These are phyloP conservation scores for Oryzias melastigma DNA, from an alignment of 2,113 vertebrate species.

Conservation along the genomic window DNA sequence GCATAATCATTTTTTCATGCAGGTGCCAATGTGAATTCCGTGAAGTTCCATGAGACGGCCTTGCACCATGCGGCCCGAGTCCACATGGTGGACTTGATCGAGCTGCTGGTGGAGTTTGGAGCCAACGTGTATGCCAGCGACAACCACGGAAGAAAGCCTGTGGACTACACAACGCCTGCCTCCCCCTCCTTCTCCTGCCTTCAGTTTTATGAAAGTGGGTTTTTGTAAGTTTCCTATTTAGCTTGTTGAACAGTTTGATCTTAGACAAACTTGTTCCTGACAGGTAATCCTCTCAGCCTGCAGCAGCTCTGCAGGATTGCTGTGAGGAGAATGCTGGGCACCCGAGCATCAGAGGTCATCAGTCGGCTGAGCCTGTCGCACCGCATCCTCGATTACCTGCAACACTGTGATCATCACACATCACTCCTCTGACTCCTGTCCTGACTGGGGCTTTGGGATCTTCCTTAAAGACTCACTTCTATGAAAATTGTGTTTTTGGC, in stretches of 20 bases:
- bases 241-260: not conserved
- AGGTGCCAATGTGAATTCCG: constrained; percentile 90
- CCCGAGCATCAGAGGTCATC: constrained; percentile 72
- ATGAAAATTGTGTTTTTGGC: too few species aligned
- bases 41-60: constrained; percentile 87
- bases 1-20: not conserved
- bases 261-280: not conserved
- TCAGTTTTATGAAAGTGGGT: constrained; percentile 81
- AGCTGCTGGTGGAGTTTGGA: constrained; percentile 88
- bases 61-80: constrained; percentile 86
- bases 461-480: too few species aligned
- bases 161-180: constrained; percentile 79
- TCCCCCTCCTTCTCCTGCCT: constrained; percentile 78
- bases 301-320: constrained; percentile 87
- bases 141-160: constrained; percentile 81
- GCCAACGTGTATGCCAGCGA: constrained; percentile 83
- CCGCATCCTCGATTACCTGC: constrained; percentile 80
- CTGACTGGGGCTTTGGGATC: too few species aligned
- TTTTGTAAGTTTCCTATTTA: too few species aligned
- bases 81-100: constrained; percentile 79
- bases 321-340: constrained; percentile 76
- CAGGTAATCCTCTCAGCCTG: constrained; percentile 84
- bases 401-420: constrained; percentile 57
- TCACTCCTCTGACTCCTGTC: not conserved
- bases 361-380: constrained; percentile 78